Percentiles rank a stretch among this genome's conserved stretches.
These are phyloP conservation scores for Lasiurus cinereus DNA, from an alignment of 2,113 vertebrate species.

Conservation along the genomic window DNA sequence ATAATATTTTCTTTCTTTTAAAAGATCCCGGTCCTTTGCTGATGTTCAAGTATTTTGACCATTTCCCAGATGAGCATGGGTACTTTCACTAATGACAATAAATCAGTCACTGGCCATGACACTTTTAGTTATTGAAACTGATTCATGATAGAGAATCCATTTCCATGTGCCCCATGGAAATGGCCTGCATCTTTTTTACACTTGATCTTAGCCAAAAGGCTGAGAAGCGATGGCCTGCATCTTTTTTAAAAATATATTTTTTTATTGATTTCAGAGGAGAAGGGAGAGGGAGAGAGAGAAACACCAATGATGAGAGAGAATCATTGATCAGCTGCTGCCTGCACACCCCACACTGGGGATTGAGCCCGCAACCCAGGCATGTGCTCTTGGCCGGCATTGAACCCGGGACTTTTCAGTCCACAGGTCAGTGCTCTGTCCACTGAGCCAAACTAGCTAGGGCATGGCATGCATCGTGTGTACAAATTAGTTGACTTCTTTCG, in stretches of 20 bases:
- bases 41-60: background rate
- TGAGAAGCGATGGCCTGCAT: background rate
- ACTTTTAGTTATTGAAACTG: background rate
- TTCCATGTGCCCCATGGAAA: background rate
- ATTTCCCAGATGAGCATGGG: background rate
- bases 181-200: background rate
- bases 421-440: too few species aligned
- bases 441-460: too few species aligned
- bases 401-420: too few species aligned
- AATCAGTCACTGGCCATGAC: background rate
- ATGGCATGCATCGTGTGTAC: background rate
- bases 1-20: background rate
- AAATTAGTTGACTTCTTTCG: background rate
- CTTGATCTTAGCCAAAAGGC: too few species aligned
- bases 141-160: background rate
- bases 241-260: too few species aligned
- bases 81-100: background rate
- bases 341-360: too few species aligned
- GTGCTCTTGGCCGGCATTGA: too few species aligned
- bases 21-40: background rate
- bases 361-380: too few species aligned
- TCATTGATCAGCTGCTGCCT: too few species aligned
- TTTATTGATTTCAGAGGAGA: too few species aligned
- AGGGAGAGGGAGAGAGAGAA: too few species aligned
- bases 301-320: too few species aligned